These are phyloP conservation scores for Pocillopora verrucosa DNA, from an alignment of 64 coral and sea anemone species.

Conservation along the genomic window DNA sequence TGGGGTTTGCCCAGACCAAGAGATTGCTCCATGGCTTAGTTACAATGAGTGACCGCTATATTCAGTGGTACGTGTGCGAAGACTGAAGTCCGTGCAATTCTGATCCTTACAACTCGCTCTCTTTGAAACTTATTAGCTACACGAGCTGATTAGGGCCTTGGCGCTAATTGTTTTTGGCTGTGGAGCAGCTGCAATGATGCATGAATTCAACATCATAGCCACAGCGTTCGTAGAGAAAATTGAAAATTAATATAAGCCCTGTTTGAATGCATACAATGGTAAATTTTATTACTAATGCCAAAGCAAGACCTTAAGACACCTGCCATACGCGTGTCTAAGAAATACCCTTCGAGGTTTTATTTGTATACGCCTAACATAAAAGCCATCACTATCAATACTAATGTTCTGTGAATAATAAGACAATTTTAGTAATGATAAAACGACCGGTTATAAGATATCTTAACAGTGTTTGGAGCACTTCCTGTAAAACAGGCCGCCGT, in stretches of 20 bases:
- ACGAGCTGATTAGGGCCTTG: conserved; percentile 79
- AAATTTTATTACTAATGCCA: conserved; percentile 94
- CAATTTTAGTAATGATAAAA: conserved; percentile 92
- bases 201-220: conserved; percentile 61
- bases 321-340: conserved; percentile 23
- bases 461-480: conserved; percentile 68
- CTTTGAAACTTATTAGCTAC: conserved; percentile 85
- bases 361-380: conserved; percentile 72
- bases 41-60: background rate
- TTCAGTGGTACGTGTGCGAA: background rate
- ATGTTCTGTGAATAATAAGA: conserved; percentile 72
- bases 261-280: conserved; percentile 95
- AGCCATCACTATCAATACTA: conserved; percentile 61
- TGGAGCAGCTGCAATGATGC: conserved; percentile 63
- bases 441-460: conserved; percentile 84
- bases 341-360: conserved; percentile 60
- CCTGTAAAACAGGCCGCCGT: conserved; percentile 56
- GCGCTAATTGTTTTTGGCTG: conserved; percentile 69
- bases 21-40: conserved; percentile 53
- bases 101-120: conserved; percentile 42
- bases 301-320: conserved; percentile 45
- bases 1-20: conserved; percentile 74
- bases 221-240: conserved; percentile 52
- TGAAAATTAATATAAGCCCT: conserved; percentile 89
- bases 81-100: conserved; percentile 8